Conservation (phyloP, 2,888 invertebrate species). For the Cistogaster globosa region DNA sequence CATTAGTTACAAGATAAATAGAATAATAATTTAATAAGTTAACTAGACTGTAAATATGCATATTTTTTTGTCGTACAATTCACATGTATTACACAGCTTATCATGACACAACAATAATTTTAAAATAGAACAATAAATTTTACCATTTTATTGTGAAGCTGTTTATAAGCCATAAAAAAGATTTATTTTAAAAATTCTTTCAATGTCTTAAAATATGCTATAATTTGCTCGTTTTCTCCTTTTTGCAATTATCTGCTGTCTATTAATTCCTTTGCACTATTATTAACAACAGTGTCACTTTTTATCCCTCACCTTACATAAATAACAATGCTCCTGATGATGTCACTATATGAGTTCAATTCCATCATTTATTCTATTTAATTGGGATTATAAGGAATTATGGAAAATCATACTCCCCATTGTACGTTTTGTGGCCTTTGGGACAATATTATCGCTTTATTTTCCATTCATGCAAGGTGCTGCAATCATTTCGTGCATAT, state of each 20-base stretch:
- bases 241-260: background rate
- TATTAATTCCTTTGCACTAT: background rate
- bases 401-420: background rate
- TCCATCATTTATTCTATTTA: no score
- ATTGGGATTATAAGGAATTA: no score
- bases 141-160: background rate
- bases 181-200: background rate
- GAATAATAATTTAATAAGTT: background rate
- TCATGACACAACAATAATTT: background rate
- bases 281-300: no score
- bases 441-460: constrained; percentile 13
- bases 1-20: constrained; percentile 45
- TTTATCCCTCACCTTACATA: no score
- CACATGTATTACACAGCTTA: background rate
- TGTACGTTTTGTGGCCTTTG: constrained; percentile 15
- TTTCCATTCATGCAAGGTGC: background rate
- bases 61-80: background rate
- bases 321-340: no score
- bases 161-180: background rate
- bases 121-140: constrained; percentile 3
- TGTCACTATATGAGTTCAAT: no score
- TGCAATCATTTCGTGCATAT: constrained; percentile 12
- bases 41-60: constrained; percentile 2
- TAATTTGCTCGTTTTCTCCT: background rate
- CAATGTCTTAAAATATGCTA: constrained; percentile 24